Percentiles rank a stretch among this genome's conserved stretches.
Evolutionary conservation across 2,888 invertebrate species (phyloP).

Genomic region (Amiota minor): DNA sequence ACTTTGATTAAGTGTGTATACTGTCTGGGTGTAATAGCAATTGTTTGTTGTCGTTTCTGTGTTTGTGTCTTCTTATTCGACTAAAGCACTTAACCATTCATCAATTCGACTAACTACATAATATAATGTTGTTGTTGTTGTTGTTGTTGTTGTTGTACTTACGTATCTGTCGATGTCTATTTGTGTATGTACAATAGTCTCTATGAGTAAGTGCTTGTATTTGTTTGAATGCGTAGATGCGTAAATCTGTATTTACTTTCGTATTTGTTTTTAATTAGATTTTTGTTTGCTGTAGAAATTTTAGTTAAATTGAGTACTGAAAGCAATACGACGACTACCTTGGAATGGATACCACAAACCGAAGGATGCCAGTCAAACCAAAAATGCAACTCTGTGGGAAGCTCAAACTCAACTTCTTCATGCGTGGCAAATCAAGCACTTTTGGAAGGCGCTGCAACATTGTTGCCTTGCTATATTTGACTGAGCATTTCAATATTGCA

Average conservation of each 20-base stretch:
- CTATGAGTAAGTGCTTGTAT: slow-evolving; percentile 26
- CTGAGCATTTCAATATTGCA: background rate
- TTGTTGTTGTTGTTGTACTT: slow-evolving; percentile 7
- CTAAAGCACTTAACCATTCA: too few species aligned
- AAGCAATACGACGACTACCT: slow-evolving; percentile 11
- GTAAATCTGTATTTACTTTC: slow-evolving; percentile 52
- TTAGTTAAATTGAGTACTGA: slow-evolving; percentile 64
- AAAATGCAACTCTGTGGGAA: too few species aligned
- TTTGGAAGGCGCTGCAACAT: slow-evolving; percentile 15
- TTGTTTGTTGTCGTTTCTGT: background rate
- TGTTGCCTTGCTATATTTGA: slow-evolving; percentile 12
- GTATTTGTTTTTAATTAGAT: slow-evolving; percentile 69
- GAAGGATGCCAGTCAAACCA: slow-evolving; percentile 24
- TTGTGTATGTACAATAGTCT: background rate
- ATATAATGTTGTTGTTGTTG: background rate
- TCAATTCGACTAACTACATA: too few species aligned
- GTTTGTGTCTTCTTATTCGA: too few species aligned
- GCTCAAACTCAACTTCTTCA: background rate
- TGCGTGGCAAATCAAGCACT: slow-evolving; percentile 1
- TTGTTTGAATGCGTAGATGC: background rate
- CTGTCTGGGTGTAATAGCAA: background rate
- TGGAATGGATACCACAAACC: slow-evolving; percentile 38
- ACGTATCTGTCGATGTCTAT: background rate
- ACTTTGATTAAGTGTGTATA: slow-evolving; percentile 16
- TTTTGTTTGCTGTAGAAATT: slow-evolving; percentile 62